Base-by-base conservation (phyloP, 2,797 vertebrate species). In the Euphonia xanthogaster region DNA sequence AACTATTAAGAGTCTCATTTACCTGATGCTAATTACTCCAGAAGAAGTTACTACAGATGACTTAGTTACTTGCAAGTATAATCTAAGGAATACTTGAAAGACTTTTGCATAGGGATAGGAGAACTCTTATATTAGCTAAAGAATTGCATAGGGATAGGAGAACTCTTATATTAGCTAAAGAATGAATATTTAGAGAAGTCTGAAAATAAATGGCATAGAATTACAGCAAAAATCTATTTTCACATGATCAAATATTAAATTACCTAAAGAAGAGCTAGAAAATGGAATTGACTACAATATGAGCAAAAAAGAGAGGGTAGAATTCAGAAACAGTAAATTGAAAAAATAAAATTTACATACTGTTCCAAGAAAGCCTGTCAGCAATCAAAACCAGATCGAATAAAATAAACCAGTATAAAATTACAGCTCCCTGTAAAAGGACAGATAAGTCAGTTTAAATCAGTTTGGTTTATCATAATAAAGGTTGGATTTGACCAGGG, bases 211-310 rank as follows among this genome's bases (percentile, higher is more conserved):
- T 61, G 12, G 28, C 50, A 66, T 5, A 63, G 60, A 88, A 78
- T 63, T 88, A 81, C 53, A 94, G 30, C 14, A 86, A 94, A 94
- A 94, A 68, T 50, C 57, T 77, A 88, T 54, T 94, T 67, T 73
- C 68, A 67, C 24, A 47, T 39, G 61, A 90, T 65, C 30, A 94
- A 88, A 86, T 93, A 93, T 68, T 53, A 86, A 77, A 83, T 80
- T 78, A 42, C 65, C 35, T 72, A n/a, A 86, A 73, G 31, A 74
- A 82, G 45, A 77, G 7, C 9, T 72, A 68, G 54, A 61, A 88
- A 88, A 83, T 30, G 13, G 42, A 86, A 75, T 72, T 12, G 86
- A 65, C 28, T 80, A 30, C 39, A 82, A 54, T 7, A 55, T 39
- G 30, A 44, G 30, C 18, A 48, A 78, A 60, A 77, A 57, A 16